A percentile compares a stretch with the other conserved stretches of the same genome.
Evolutionary conservation across 2,888 invertebrate species (phyloP).

Genomic region (Ctena decussata): DNA sequence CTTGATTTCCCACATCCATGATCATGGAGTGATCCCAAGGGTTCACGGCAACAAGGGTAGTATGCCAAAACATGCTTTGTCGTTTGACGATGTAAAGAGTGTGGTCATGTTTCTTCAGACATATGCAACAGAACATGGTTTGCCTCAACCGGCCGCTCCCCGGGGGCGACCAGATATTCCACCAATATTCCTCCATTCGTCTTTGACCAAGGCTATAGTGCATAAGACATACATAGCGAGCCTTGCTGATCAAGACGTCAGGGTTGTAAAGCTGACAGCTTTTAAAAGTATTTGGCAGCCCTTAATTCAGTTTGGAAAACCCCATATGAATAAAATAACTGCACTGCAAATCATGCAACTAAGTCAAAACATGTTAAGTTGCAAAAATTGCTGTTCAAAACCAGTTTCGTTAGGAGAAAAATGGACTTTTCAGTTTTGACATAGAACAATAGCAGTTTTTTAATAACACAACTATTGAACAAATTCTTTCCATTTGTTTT

Average conservation of each 20-base stretch:
- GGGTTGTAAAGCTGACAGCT: neutral
- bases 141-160: conserved; percentile 8
- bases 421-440: too few relatives aligned
- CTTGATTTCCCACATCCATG: neutral
- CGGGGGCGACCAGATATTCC: neutral
- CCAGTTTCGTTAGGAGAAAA: too few relatives aligned
- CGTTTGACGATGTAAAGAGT: conserved; percentile 4
- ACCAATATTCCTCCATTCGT: neutral
- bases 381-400: too few relatives aligned
- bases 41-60: neutral
- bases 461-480: too few relatives aligned
- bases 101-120: neutral
- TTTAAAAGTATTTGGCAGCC: neutral
- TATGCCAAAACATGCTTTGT: neutral
- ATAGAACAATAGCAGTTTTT: too few relatives aligned
- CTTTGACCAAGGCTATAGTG: neutral
- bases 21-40: neutral
- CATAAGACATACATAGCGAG: neutral
- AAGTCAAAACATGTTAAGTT: too few relatives aligned
- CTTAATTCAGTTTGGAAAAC: too few relatives aligned
- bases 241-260: neutral
- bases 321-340: too few relatives aligned
- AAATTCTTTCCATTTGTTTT: too few relatives aligned
- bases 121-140: neutral
- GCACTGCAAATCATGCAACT: too few relatives aligned